Percentiles rank a stretch among this genome's conserved stretches.
phyloP scores from a whole-genome alignment of 2,888 invertebrate genomes.

The Labia minor region DNA sequence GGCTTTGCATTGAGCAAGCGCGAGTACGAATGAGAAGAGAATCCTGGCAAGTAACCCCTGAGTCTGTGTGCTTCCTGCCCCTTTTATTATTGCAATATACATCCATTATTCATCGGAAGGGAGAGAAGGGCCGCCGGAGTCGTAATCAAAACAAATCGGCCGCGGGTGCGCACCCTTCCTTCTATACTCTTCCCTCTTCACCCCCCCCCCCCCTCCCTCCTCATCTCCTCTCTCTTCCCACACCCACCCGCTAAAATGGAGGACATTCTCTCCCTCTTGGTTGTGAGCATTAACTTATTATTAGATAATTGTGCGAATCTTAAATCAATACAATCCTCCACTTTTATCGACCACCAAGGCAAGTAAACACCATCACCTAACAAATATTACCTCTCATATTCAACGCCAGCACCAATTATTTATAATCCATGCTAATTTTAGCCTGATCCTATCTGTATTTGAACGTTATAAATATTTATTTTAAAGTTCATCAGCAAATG shows the following conservation, averaged over 20 bases:
- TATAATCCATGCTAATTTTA: slow-evolving; percentile 4
- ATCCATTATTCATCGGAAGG: slow-evolving; percentile 28
- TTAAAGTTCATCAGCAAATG: slow-evolving; percentile 6
- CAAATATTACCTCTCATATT: slow-evolving; percentile 8
- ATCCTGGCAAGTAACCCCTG: slow-evolving; percentile 13
- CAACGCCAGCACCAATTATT: neutral
- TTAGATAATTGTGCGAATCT: slow-evolving; percentile 13
- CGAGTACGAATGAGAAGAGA: no score
- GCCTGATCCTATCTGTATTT: slow-evolving; percentile 13
- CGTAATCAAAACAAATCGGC: slow-evolving; percentile 29
- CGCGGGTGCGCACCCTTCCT: slow-evolving; percentile 19
- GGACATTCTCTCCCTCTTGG: neutral
- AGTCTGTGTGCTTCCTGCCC: slow-evolving; percentile 17
- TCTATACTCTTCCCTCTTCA: no score
- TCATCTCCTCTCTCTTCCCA: no score
- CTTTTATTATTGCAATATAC: slow-evolving; percentile 28
- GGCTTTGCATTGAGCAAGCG: neutral
- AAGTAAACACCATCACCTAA: neutral
- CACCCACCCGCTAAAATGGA: neutral
- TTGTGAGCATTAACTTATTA: slow-evolving; percentile 5
- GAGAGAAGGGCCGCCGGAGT: slow-evolving; percentile 24
- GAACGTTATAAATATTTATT: slow-evolving; percentile 7
- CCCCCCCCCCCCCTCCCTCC: no score
- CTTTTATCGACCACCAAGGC: slow-evolving; percentile 1
- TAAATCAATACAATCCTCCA: slow-evolving; percentile 7